A percentile compares a stretch with the other conserved stretches of the same genome.
Evolutionary conservation across 2,113 vertebrate species (phyloP).

Genomic region (Pseudorhombus dupliciocellatus): DNA sequence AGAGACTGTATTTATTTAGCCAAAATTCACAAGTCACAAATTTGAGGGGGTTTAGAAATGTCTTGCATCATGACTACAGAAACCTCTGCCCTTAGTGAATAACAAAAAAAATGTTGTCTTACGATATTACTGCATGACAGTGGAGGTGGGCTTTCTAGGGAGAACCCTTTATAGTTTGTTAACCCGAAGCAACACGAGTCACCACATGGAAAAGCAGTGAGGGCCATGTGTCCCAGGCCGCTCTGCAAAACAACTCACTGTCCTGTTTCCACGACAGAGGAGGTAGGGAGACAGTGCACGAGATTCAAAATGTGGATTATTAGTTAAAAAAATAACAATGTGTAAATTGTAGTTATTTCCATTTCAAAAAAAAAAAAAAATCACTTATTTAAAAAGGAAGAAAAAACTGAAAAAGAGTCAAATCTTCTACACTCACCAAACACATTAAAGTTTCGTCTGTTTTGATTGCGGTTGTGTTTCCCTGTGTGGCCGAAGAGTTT

Average conservation of each 20-base stretch:
- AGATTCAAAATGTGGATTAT: not conserved
- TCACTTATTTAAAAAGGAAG: not conserved
- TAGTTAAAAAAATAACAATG: conserved; percentile 3
- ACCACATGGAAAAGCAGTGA: conserved; percentile 47
- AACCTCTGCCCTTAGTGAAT: not conserved
- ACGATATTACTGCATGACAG: conserved; percentile 48
- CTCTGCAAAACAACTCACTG: conserved; percentile 60
- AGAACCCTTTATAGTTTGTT: conserved; percentile 53
- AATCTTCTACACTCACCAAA: conserved; percentile 10
- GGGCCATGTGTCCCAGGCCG: conserved; percentile 53
- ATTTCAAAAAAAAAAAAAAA: not conserved
- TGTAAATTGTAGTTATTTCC: conserved; percentile 4
- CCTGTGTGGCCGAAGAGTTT: conserved; percentile 3
- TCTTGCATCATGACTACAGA: not conserved
- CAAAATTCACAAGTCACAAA: not conserved
- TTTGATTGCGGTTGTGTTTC: conserved; percentile 11
- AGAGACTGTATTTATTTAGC: conserved; percentile 38
- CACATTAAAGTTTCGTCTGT: conserved; percentile 3
- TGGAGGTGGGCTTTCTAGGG: conserved; percentile 56
- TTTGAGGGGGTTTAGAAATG: not conserved
- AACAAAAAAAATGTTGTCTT: conserved; percentile 53
- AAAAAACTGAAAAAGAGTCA: not conserved
- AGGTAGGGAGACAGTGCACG: conserved; percentile 27
- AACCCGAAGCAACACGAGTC: conserved; percentile 42
- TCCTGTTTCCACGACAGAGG: conserved; percentile 39